These are phyloP conservation scores for Trachelus tabidus DNA, from an alignment of 2,888 invertebrate genomes.

Conservation along the genomic window DNA sequence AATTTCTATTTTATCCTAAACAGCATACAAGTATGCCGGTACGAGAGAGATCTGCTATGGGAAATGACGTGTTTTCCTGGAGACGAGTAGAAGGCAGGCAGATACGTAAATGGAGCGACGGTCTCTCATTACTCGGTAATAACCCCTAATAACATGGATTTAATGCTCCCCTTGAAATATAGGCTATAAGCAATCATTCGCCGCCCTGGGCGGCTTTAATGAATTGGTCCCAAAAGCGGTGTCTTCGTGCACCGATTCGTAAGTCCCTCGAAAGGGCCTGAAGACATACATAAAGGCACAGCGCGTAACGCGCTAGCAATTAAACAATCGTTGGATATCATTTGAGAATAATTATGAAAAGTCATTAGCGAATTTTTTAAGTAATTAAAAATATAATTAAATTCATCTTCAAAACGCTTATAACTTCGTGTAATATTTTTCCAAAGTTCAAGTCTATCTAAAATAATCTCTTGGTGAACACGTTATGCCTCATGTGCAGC, in stretches of 20 bases:
- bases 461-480: not conserved
- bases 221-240: constrained; percentile 39
- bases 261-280: not conserved
- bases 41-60: not conserved
- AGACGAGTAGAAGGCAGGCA: constrained; percentile 20
- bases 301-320: not conserved
- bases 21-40: not conserved
- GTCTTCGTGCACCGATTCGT: not conserved
- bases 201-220: constrained; percentile 56
- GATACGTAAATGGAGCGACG: constrained; percentile 47
- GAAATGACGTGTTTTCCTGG: constrained; percentile 18
- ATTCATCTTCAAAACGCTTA: not conserved
- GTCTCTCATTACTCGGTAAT: constrained; percentile 56
- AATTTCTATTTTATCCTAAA: not conserved
- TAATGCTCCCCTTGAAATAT: constrained; percentile 50
- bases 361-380: not conserved
- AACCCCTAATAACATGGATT: constrained; percentile 58
- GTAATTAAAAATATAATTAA: not conserved
- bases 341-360: not conserved
- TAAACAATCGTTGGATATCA: not conserved
- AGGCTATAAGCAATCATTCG: constrained; percentile 50
- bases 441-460: not conserved
- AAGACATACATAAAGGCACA: not conserved
- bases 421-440: not conserved
- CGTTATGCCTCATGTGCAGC: constrained; percentile 19